phyloP scores from a whole-genome alignment of 2,888 invertebrate genomes.

The Schizotus pectinicornis region DNA sequence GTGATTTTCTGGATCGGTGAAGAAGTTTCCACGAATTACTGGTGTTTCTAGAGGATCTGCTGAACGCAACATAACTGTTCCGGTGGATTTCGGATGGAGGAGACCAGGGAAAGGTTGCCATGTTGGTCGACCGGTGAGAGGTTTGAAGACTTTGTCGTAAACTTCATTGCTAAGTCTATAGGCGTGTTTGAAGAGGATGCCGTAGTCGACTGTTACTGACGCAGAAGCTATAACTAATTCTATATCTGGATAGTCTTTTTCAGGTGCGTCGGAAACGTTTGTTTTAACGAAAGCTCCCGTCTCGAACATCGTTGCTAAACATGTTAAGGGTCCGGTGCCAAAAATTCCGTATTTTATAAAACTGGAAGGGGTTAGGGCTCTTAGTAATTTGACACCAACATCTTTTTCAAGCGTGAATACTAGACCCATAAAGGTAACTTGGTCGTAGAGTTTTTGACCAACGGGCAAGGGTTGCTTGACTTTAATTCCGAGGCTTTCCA shows the following conservation, averaged over 20 bases:
- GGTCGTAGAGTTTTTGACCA: slow-evolving; percentile 16
- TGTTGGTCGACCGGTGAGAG: slow-evolving; percentile 38
- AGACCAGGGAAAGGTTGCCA: slow-evolving; percentile 53
- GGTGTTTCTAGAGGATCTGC: slow-evolving; percentile 66
- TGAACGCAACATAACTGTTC: slow-evolving; percentile 60
- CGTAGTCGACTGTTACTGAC: slow-evolving; percentile 59
- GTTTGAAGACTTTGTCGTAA: slow-evolving; percentile 58
- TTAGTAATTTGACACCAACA: slow-evolving; percentile 32
- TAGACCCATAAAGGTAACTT: slow-evolving; percentile 3
- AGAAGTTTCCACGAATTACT: slow-evolving; percentile 66
- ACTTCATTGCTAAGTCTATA: no score
- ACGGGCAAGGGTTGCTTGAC: slow-evolving; percentile 14
- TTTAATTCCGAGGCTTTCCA: slow-evolving; percentile 4
- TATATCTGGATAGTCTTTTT: slow-evolving; percentile 67
- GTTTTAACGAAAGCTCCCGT: slow-evolving; percentile 66
- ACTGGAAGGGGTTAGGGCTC: background rate
- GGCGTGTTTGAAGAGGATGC: slow-evolving; percentile 45
- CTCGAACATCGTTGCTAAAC: slow-evolving; percentile 63
- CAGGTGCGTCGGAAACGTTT: slow-evolving; percentile 60
- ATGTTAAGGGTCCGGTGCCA: slow-evolving; percentile 63
- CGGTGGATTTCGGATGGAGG: slow-evolving; percentile 61
- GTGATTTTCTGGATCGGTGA: slow-evolving; percentile 57
- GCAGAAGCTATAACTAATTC: slow-evolving; percentile 63
- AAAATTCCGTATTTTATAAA: slow-evolving; percentile 36
- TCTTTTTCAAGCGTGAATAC: slow-evolving; percentile 39